Evolutionary conservation across 2,888 invertebrate genomes (phyloP).

Genomic region (Tanypteryx hageni): DNA sequence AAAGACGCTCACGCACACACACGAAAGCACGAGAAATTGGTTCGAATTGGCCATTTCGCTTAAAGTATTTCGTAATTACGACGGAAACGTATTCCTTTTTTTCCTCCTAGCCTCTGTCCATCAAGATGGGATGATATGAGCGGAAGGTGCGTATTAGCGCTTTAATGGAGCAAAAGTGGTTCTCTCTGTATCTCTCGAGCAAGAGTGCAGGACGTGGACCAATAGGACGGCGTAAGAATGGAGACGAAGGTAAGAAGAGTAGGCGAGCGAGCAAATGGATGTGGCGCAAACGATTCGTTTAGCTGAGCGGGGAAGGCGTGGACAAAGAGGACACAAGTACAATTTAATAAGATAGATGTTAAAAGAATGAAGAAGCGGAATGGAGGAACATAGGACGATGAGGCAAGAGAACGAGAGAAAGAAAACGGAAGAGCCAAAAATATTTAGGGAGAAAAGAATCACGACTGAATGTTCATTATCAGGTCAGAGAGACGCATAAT

Average conservation of each 20-base stretch:
- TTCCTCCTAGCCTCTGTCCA: background rate
- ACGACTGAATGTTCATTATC: no score
- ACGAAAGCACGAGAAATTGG: background rate
- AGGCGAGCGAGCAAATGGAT: background rate
- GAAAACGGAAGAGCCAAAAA: no score
- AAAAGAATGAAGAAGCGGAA: background rate
- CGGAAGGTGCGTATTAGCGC: background rate
- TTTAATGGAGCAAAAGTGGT: background rate
- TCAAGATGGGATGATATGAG: background rate
- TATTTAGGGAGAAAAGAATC: no score
- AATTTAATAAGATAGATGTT: background rate
- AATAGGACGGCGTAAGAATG: background rate
- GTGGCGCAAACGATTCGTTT: background rate
- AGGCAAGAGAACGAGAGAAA: no score
- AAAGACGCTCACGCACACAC: background rate
- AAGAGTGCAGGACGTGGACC: no score
- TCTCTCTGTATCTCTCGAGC: no score
- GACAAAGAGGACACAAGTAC: background rate
- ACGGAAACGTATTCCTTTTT: background rate
- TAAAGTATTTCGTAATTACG: background rate
- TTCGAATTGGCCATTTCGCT: background rate
- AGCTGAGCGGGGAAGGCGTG: background rate
- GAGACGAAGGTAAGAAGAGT: background rate
- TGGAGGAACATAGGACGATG: background rate
- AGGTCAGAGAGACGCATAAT: no score